phyloP scores from a whole-genome alignment of 2,888 invertebrate genomes.

The Coenonympha glycerion region DNA sequence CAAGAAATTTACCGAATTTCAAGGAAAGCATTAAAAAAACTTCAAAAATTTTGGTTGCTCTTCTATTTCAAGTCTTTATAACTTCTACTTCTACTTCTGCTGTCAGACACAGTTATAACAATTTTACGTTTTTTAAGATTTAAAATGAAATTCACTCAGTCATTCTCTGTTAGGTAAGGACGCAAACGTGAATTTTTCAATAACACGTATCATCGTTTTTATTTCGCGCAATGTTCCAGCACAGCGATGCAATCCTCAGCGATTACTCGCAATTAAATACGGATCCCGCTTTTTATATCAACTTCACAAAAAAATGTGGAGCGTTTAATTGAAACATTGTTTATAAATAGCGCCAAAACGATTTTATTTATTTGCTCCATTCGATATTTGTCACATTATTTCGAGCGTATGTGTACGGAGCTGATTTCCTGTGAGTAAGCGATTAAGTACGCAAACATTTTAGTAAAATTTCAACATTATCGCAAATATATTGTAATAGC shows the following conservation, averaged over 20 bases:
- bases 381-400: neutral
- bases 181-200: too few relatives aligned
- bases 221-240: neutral
- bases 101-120: too few relatives aligned
- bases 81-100: too few relatives aligned
- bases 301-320: neutral
- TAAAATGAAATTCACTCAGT: too few relatives aligned
- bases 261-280: neutral
- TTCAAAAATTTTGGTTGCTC: too few relatives aligned
- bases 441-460: neutral
- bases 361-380: neutral
- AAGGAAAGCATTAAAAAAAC: too few relatives aligned
- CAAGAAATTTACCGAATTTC: too few relatives aligned
- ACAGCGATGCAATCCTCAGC: neutral
- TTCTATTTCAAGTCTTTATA: too few relatives aligned
- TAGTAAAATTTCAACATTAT: neutral
- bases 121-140: too few relatives aligned
- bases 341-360: neutral
- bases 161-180: too few relatives aligned
- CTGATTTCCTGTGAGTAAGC: neutral
- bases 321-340: neutral
- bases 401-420: neutral
- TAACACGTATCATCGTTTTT: neutral
- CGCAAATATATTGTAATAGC: neutral
- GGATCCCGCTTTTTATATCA: neutral